Conservation (phyloP, 2,888 invertebrate species). For the Heliconius cydno region DNA sequence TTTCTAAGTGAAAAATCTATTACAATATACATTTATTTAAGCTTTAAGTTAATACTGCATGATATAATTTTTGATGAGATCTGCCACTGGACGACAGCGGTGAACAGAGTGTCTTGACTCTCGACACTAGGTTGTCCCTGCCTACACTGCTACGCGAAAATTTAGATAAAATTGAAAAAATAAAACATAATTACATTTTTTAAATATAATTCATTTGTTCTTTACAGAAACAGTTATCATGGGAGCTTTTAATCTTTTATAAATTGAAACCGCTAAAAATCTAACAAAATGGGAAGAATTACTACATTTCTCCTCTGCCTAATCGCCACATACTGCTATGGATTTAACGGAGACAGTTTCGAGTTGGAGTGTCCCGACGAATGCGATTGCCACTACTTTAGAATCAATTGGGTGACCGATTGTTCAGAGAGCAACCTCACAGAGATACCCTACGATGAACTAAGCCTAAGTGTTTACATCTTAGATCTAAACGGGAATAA, state of each 20-base stretch:
- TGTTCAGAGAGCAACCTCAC: conserved; percentile 90
- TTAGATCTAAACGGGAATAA: conserved; percentile 88
- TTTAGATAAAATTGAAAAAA: background rate
- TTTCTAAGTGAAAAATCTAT: background rate
- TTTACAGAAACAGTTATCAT: conserved; percentile 51
- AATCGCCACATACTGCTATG: conserved; percentile 58
- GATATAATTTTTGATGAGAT: no score
- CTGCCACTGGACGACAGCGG: no score
- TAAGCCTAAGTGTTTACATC: conserved; percentile 87
- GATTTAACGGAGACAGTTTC: conserved; percentile 85
- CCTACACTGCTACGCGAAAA: background rate
- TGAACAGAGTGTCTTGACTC: background rate
- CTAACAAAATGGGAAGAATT: conserved; percentile 60
- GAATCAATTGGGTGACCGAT: conserved; percentile 90
- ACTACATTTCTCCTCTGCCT: conserved; percentile 61
- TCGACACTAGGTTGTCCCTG: background rate
- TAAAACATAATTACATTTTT: background rate
- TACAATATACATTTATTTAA: no score
- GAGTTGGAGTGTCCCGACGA: conserved; percentile 89
- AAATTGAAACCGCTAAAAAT: conserved; percentile 45
- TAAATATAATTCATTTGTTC: background rate
- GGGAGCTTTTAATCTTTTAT: conserved; percentile 44
- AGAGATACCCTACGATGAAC: conserved; percentile 86
- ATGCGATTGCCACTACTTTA: conserved; percentile 89
- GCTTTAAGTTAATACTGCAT: background rate